Conservation (phyloP, 2,888 invertebrate genomes). For the Macaria liturata region DNA sequence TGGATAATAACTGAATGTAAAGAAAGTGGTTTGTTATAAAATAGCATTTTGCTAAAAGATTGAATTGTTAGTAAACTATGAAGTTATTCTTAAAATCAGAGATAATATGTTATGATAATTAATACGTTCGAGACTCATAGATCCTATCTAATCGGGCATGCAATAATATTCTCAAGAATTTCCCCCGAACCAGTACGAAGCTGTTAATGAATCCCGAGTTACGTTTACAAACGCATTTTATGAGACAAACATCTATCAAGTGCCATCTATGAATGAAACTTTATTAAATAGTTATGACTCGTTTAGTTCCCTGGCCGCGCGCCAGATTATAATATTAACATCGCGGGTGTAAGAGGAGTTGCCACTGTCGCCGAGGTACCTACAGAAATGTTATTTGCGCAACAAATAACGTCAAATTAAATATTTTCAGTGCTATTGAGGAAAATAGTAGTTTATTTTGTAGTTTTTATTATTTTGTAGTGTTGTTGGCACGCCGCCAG, state of each 20-base stretch:
- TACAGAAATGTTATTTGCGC: constrained; percentile 36
- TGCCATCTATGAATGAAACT: constrained; percentile 43
- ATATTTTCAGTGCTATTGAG: constrained; percentile 30
- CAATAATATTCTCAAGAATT: no score
- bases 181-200: not conserved
- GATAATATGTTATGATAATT: no score
- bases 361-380: constrained; percentile 22
- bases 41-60: no score
- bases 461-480: constrained; percentile 20
- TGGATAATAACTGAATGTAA: no score
- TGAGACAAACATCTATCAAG: constrained; percentile 38
- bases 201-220: constrained; percentile 21
- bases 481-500: constrained; percentile 28
- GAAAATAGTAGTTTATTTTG: constrained; percentile 17
- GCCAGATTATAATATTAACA: constrained; percentile 39
- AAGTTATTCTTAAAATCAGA: no score
- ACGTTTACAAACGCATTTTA: constrained; percentile 33
- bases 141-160: no score
- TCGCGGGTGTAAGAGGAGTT: constrained; percentile 17
- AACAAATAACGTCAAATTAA: constrained; percentile 34
- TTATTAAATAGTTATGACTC: constrained; percentile 36
- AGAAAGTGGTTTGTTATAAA: no score
- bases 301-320: constrained; percentile 34
- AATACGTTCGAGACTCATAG: no score
- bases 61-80: no score